Conservation (phyloP, 2,113 vertebrate species). For the Ariopsis seemanni region DNA sequence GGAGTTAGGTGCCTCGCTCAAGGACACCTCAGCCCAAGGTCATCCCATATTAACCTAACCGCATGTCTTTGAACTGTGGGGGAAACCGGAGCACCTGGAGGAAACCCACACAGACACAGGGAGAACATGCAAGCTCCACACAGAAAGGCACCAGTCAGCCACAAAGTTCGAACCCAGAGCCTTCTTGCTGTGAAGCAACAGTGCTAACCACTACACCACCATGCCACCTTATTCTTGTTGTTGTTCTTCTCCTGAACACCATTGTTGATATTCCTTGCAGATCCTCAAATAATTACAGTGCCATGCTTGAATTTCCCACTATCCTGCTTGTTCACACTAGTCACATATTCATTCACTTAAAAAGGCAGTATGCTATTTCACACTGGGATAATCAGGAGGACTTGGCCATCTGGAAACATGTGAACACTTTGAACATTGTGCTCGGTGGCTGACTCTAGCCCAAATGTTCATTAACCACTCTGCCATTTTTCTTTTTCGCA, state of each 20-base stretch:
- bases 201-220: no score
- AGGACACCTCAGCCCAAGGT: no score
- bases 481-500: conserved; percentile 14
- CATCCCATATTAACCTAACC: no score
- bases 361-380: conserved; percentile 41
- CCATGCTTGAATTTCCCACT: conserved; percentile 20
- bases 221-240: not conserved
- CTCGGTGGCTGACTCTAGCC: not conserved
- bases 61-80: no score
- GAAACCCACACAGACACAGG: no score
- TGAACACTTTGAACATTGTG: not conserved
- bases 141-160: no score
- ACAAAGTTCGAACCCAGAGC: no score
- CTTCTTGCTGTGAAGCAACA: no score
- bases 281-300: conserved; percentile 2
- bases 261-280: conserved; percentile 12
- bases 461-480: conserved; percentile 25
- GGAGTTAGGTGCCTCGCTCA: no score
- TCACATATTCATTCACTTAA: conserved; percentile 27
- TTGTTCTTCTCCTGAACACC: not conserved
- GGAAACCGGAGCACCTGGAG: no score
- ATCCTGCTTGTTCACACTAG: conserved; percentile 38
- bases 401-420: conserved; percentile 27
- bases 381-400: conserved; percentile 36
- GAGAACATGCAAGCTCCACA: no score